Evolutionary conservation across 2,888 invertebrate species (phyloP), one percentile per base, ranked within the genome.

Genomic region (Drosophila acutilabella): DNA sequence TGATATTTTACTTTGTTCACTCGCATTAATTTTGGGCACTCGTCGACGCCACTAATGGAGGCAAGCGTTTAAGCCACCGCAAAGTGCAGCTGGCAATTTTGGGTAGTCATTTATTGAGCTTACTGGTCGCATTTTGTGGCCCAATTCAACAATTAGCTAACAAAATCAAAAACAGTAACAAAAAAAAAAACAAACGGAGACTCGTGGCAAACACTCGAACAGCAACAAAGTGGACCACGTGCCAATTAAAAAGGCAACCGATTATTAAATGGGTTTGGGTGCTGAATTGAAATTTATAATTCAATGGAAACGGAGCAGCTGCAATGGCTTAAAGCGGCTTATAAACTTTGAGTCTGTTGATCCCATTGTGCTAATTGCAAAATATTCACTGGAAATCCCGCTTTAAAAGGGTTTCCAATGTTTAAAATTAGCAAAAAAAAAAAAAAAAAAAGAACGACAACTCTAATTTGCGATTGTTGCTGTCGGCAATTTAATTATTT

Each of bases 231-330:
- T 33, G 42, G 18, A 13, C 36, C 40, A 48, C n/a, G 40, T 38
- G 64, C 64, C 74, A 88, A 86, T 86, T 80, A 72, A 82, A 69
- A 60, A 57, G 60, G 60, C 64, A 48, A 50, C 42, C 76, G 72
- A 75, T 58, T 80, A 78, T 71, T 73, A 45, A 48, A 68, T 14
- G 60, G 67, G 54, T 42, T 62, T 42, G 71, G 47, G 30, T 16
- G 47, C 23, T 30, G 64, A 81, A 74, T 69, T 60, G 52, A 80
- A 83, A 74, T 70, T 73, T 73, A 59, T 74, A 72, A 89, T 66
- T 87, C 70, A 64, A 67, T 65, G 81, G 36, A 57, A 64, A 38
- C 54, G 30, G 4, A 72, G 51, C 89, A 89, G 89, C 89, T 89
- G 83, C 82, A 65, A 42, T 42, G 73, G 81, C 75, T 84, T 87